phyloP scores from a whole-genome alignment of 2,888 invertebrate genomes.

The Gisinianus flammeolus region DNA sequence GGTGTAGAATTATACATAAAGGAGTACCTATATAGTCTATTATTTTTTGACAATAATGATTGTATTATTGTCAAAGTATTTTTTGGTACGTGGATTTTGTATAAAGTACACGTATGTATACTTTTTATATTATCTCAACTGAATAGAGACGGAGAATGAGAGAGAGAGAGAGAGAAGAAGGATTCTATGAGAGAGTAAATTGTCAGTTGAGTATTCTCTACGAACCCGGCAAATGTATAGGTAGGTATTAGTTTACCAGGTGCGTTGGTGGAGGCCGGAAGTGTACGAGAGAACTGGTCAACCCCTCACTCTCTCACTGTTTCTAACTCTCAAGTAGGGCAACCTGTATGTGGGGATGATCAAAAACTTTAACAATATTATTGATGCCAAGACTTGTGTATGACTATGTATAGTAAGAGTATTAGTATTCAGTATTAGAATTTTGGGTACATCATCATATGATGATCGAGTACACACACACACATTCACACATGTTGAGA shows the following conservation, averaged over 20 bases:
- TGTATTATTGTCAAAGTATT: background rate
- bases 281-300: constrained; percentile 55
- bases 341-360: constrained; percentile 36
- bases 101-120: background rate
- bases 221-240: background rate
- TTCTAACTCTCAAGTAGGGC: constrained; percentile 43
- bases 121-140: background rate
- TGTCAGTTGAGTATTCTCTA: background rate
- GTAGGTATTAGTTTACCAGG: constrained; percentile 42
- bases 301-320: constrained; percentile 45
- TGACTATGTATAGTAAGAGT: too few species aligned
- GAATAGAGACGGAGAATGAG: background rate
- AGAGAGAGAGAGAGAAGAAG: background rate
- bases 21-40: background rate
- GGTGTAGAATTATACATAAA: background rate
- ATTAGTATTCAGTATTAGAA: too few species aligned
- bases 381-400: too few species aligned
- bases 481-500: background rate
- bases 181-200: background rate
- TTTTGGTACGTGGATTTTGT: background rate
- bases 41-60: background rate
- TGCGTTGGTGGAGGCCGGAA: constrained; percentile 58
- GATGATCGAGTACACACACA: background rate
- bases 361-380: constrained; percentile 34
- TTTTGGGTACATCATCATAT: background rate